Evolutionary conservation across 2,888 invertebrate species (phyloP).

Genomic region (Calliopum simillimum): DNA sequence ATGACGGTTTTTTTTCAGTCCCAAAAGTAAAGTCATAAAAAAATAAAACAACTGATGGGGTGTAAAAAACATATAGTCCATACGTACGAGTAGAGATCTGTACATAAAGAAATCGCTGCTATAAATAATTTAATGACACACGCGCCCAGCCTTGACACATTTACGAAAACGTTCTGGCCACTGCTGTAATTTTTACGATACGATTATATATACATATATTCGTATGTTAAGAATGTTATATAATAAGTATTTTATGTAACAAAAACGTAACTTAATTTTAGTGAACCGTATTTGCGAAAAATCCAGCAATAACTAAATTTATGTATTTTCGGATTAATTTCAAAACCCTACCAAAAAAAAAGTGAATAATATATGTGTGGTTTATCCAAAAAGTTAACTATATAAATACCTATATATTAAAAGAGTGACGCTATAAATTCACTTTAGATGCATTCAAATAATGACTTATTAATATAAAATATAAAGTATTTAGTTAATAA

Average conservation of each 20-base stretch:
- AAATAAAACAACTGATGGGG: no score
- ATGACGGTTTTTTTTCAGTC: no score
- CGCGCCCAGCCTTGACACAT: conserved; percentile 11
- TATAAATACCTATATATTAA: not conserved
- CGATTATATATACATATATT: no score
- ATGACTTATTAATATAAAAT: not conserved
- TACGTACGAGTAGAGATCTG: no score
- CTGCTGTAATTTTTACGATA: not conserved
- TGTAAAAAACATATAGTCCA: no score
- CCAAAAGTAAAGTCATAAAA: no score
- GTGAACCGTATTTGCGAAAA: conserved; percentile 23
- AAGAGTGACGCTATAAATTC: not conserved
- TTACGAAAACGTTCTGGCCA: not conserved
- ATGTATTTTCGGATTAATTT: not conserved
- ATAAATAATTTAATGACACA: not conserved
- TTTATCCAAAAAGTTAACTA: not conserved
- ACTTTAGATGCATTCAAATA: not conserved
- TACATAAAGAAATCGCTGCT: no score
- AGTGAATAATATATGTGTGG: not conserved
- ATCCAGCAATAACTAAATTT: conserved; percentile 24
- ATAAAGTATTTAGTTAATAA: not conserved
- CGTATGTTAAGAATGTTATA: not conserved
- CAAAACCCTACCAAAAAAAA: conserved; percentile 23
- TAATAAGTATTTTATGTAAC: not conserved
- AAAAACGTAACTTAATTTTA: not conserved